Percentiles rank a stretch among this genome's conserved stretches.
phyloP scores from a whole-genome alignment of 2,113 vertebrate species.

The Siniperca chuatsi region DNA sequence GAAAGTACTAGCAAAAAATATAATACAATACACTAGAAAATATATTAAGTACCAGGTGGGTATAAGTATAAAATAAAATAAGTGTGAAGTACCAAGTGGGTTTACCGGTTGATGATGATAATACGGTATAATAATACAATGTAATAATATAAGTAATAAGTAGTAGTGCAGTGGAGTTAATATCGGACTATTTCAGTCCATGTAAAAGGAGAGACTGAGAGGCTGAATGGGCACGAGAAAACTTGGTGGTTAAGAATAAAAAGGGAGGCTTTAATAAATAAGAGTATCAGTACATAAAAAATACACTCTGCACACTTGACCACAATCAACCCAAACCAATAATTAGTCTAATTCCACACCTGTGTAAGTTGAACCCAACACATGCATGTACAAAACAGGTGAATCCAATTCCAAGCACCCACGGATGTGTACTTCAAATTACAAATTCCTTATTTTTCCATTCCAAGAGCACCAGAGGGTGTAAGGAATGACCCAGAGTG shows the following conservation, averaged over 20 bases:
- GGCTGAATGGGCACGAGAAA: neutral
- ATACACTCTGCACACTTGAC: neutral
- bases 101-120: too few relatives aligned
- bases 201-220: neutral
- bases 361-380: neutral
- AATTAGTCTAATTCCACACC: neutral
- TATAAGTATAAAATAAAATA: too few relatives aligned
- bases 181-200: neutral
- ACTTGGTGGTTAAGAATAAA: neutral
- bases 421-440: neutral
- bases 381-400: too few relatives aligned
- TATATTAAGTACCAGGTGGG: too few relatives aligned
- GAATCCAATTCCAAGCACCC: neutral
- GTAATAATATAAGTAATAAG: too few relatives aligned
- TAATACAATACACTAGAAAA: too few relatives aligned
- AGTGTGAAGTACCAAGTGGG: too few relatives aligned
- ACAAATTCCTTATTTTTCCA: neutral
- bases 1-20: too few relatives aligned
- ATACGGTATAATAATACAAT: too few relatives aligned
- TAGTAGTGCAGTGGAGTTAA: neutral
- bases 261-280: neutral
- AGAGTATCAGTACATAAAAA: neutral
- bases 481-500: too few relatives aligned
- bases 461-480: too few relatives aligned
- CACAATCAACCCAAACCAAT: neutral